Percentiles rank a stretch among this genome's conserved stretches.
Evolutionary conservation across 2,113 vertebrate genomes (phyloP).

Genomic region (Neomonachus schauinslandi): DNA sequence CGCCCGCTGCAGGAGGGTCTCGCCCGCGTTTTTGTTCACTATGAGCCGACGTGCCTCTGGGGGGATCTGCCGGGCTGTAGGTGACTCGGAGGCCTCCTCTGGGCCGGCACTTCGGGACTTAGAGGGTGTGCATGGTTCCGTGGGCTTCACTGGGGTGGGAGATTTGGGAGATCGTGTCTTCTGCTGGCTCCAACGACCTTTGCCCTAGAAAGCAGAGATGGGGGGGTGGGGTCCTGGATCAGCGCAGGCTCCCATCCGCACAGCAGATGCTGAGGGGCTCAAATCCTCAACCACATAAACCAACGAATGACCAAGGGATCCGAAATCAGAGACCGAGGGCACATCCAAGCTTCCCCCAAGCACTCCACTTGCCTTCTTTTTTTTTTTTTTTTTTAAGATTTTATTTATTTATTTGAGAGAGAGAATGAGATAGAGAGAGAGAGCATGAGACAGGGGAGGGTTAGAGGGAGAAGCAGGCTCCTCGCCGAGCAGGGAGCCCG

Average conservation of each 20-base stretch:
- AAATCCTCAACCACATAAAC: neutral
- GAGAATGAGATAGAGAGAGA: too few species aligned
- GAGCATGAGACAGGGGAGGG: too few species aligned
- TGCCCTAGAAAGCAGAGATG: constrained; percentile 79
- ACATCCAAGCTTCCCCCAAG: neutral
- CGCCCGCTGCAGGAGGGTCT: constrained; percentile 96
- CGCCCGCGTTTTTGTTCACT: constrained; percentile 98
- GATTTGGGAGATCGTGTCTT: constrained; percentile 77
- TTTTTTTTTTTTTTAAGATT: too few species aligned
- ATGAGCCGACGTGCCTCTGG: constrained; percentile 97
- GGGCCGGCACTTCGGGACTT: constrained; percentile 86
- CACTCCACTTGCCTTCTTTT: neutral
- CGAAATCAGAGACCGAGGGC: neutral
- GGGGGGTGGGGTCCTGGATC: neutral
- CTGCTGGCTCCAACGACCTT: constrained; percentile 84
- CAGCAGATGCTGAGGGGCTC: neutral
- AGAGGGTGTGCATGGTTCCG: constrained; percentile 82
- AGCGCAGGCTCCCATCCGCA: neutral
- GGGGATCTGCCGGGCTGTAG: constrained; percentile 88
- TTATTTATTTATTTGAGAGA: too few species aligned
- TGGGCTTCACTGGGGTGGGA: constrained; percentile 84
- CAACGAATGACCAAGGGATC: neutral
- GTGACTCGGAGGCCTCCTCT: constrained; percentile 85
- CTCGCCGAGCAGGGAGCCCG: too few species aligned
- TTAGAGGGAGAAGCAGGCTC: too few species aligned